These are phyloP conservation scores for Corvus cornix DNA, from an alignment of 2,113 vertebrate species.

Conservation along the genomic window DNA sequence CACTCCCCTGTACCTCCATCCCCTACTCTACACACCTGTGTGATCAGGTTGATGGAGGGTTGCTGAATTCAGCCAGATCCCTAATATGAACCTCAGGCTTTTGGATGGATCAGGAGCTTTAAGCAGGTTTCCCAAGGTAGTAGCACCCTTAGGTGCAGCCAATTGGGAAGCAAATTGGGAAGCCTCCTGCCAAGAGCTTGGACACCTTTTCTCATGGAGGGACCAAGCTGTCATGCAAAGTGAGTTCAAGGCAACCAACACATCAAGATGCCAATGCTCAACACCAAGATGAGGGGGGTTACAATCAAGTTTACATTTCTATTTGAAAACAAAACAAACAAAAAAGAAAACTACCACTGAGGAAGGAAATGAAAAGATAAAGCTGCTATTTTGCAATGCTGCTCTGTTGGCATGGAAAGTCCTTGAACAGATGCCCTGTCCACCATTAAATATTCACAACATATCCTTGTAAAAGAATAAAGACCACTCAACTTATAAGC, in stretches of 20 bases:
- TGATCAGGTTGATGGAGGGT: neutral
- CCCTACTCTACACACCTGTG: neutral
- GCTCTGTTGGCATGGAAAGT: constrained; percentile 44
- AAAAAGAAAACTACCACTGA: neutral
- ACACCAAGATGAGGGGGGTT: neutral
- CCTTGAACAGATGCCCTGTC: constrained; percentile 58
- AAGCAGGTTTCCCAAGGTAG: neutral
- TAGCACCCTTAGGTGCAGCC: neutral
- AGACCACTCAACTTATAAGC: constrained; percentile 30
- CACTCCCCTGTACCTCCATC: neutral
- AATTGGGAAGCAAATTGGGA: neutral
- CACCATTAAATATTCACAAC: constrained; percentile 68
- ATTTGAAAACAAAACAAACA: neutral
- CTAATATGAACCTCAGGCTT: neutral
- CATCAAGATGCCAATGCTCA: neutral
- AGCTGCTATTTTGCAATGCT: constrained; percentile 10
- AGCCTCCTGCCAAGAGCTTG: neutral
- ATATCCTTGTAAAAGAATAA: constrained; percentile 58
- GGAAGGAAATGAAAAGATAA: constrained; percentile 51
- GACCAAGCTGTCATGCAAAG: neutral
- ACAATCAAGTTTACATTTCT: neutral
- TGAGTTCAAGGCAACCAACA: neutral
- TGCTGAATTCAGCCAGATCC: neutral
- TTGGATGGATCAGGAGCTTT: neutral
- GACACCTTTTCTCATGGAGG: neutral